Evolutionary conservation across 2,888 invertebrate species (phyloP), one percentile per base, ranked within the genome.

Genomic region (Caenorhabditis sinica): DNA sequence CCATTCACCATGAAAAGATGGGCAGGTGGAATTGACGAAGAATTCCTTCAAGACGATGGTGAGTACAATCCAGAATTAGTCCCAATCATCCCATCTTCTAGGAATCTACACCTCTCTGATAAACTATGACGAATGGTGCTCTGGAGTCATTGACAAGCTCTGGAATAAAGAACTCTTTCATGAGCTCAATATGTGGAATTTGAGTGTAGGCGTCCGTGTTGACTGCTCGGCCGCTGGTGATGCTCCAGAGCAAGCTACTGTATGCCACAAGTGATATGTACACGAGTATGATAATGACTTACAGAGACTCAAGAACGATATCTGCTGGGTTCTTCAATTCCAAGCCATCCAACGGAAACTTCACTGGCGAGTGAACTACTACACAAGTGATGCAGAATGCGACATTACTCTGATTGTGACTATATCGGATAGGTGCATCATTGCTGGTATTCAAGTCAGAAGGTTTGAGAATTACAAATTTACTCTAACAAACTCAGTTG

Each of bases 251-350:
- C 51, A 65, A 23, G 28, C 66, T n/a, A 65, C 25, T 5, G 73
- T 73, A 4, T 20, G 45, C 15, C 30, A 9, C 15, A 8, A 56
- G 9, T 56, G 9, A 0, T 13, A 56, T 56, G 20, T 17, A 58
- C 40, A 40, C 6, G 6, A 20, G 6, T 40, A 1, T 17, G 8
- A 33, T 30, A 33, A 15, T 36, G 3, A 9, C 5, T 17, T 58
- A 36, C 66, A 75, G 75, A 75, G 20, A 13, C 20, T 75, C 30
- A 53, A 65, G n/a, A 20, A 66, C 0, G 65, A 75, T 1, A 20
- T 75, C 23, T 36, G 75, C 13, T 75, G 75, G 75, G 43, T 20
- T 30, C 28, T 75, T 1, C 75, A 75, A 33, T 75, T 43, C 36
- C 51, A 75, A 20, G 65, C 65, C 0, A 4, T 28, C n/a, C 51